Evolutionary conservation across 2,888 invertebrate species (phyloP).

Genomic region (Acrobasis suavella): DNA sequence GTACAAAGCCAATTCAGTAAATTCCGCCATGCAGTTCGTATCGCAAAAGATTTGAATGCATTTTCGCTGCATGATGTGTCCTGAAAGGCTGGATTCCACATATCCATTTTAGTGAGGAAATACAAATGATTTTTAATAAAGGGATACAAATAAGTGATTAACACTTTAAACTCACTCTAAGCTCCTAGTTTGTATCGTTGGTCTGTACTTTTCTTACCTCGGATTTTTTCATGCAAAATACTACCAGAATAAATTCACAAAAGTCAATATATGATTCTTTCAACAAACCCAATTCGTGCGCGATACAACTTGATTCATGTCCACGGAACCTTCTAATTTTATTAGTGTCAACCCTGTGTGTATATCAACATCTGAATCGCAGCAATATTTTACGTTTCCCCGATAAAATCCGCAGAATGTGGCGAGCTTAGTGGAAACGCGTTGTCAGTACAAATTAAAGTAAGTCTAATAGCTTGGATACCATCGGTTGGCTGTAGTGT

Average conservation of each 20-base stretch:
- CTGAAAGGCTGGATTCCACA: constrained; percentile 34
- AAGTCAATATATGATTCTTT: not conserved
- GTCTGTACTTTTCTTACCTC: too few species aligned
- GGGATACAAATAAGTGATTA: not conserved
- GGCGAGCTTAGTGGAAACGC: constrained; percentile 1
- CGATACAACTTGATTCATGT: not conserved
- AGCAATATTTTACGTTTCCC: constrained; percentile 13
- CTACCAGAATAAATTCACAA: not conserved
- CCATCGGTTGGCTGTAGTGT: too few species aligned
- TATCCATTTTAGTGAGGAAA: not conserved
- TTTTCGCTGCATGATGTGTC: constrained; percentile 58
- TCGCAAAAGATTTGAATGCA: constrained; percentile 70
- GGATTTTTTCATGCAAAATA: not conserved
- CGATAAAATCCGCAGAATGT: constrained; percentile 9
- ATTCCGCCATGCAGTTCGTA: constrained; percentile 58
- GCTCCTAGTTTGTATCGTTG: too few species aligned
- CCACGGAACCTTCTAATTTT: not conserved
- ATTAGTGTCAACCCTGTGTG: constrained; percentile 3
- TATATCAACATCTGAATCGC: constrained; percentile 7
- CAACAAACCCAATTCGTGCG: not conserved
- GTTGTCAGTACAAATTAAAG: constrained; percentile 5
- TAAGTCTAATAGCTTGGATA: not conserved
- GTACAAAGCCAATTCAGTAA: constrained; percentile 73
- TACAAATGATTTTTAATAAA: not conserved
- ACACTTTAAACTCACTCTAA: too few species aligned